Evolutionary conservation across 2,113 vertebrate genomes (phyloP).

Genomic region (Pygathrix nemaeus): DNA sequence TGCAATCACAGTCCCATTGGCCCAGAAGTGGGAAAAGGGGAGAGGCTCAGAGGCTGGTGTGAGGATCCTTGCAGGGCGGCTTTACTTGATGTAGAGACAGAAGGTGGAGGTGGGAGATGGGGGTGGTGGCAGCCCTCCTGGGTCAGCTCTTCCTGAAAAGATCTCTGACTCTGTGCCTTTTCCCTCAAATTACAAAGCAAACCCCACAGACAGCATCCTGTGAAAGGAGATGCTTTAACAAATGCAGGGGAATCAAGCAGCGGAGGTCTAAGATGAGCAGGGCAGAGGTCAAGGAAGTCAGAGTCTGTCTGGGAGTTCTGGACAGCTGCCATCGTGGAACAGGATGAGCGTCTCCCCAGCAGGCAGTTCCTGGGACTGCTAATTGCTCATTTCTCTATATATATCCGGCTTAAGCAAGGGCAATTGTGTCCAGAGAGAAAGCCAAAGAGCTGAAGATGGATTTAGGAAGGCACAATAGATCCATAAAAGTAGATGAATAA

Average conservation of each 20-base stretch:
- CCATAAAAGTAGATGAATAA: slow-evolving; percentile 69
- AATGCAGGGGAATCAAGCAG: not conserved
- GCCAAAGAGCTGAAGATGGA: slow-evolving; percentile 58
- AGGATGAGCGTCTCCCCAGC: slow-evolving; percentile 46
- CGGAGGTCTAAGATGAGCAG: not conserved
- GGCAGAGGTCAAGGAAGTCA: slow-evolving; percentile 31
- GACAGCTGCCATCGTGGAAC: slow-evolving; percentile 46
- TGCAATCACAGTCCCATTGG: not conserved
- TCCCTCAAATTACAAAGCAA: not conserved
- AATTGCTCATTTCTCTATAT: slow-evolving; percentile 31
- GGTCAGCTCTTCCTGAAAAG: not conserved
- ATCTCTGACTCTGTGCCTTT: not conserved
- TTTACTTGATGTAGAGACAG: not conserved
- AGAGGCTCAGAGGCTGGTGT: not conserved
- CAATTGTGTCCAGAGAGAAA: slow-evolving; percentile 54
- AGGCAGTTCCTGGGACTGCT: not conserved
- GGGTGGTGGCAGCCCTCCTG: not conserved
- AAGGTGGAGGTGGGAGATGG: not conserved
- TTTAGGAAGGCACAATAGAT: slow-evolving; percentile 36
- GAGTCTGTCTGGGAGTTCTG: slow-evolving; percentile 11
- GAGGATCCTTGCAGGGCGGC: not conserved
- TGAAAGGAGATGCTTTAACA: not conserved
- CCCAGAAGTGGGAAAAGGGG: not conserved
- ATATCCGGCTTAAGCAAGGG: slow-evolving; percentile 35
- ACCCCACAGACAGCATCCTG: not conserved